Conservation (phyloP, 2,888 invertebrate genomes). For the Drosophila borealis region DNA sequence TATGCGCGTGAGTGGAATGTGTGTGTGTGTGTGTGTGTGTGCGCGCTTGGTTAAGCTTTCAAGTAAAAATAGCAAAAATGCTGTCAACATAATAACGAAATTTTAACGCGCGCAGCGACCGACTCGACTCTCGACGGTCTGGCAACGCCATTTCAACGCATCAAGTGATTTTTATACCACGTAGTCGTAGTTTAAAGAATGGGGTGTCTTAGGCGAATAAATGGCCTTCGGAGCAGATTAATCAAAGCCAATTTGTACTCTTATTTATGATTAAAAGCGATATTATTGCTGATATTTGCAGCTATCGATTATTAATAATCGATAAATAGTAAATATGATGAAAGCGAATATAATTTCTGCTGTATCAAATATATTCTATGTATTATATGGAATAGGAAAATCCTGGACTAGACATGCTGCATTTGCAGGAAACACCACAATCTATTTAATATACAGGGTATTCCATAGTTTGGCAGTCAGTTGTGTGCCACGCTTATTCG, state of each 20-base stretch:
- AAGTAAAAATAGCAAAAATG: conserved; percentile 80
- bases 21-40: conserved; percentile 35
- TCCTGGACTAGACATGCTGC: too few species aligned
- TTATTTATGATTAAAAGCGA: too few species aligned
- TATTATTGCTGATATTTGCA: too few species aligned
- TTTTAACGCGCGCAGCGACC: conserved; percentile 74
- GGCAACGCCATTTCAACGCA: conserved; percentile 74
- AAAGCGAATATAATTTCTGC: too few species aligned
- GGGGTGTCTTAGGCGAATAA: not conserved
- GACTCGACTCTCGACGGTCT: conserved; percentile 51
- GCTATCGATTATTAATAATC: not conserved
- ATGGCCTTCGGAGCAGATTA: not conserved
- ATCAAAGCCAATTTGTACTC: too few species aligned
- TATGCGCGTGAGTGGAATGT: conserved; percentile 7
- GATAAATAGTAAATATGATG: not conserved
- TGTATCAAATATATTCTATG: too few species aligned
- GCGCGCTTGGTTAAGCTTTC: conserved; percentile 79
- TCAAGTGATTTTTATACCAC: conserved; percentile 61
- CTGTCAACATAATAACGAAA: conserved; percentile 81
- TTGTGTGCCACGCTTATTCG: not conserved
- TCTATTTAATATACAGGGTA: conserved; percentile 12
- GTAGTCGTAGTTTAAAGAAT: conserved; percentile 1
- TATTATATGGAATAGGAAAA: too few species aligned
- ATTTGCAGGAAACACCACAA: too few species aligned
- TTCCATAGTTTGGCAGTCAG: not conserved